phyloP scores from a whole-genome alignment of 1,140 invertebrate genomes.

The Magallana angulata region DNA sequence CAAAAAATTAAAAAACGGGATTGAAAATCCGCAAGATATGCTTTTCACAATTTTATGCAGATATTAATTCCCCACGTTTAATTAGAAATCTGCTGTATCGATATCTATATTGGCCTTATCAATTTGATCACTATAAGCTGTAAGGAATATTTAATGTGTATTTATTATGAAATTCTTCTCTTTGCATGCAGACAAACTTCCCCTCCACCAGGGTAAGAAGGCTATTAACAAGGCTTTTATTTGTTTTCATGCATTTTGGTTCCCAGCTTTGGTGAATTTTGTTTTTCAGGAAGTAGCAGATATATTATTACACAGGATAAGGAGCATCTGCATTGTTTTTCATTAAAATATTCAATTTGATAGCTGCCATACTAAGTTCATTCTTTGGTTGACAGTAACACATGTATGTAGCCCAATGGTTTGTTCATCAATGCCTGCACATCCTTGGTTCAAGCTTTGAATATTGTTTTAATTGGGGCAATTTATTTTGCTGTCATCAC shows the following conservation, averaged over 20 bases:
- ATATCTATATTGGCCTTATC: not conserved
- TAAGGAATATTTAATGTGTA: not conserved
- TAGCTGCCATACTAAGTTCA: no score
- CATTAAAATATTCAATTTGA: no score
- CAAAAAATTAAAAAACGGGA: no score
- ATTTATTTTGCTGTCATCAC: no score
- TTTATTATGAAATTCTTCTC: conserved; percentile 2
- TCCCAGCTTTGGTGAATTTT: not conserved
- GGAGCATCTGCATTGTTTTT: no score
- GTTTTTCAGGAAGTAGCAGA: no score
- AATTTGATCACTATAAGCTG: not conserved
- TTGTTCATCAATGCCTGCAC: not conserved
- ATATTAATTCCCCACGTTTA: no score
- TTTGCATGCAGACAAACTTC: conserved; percentile 34
- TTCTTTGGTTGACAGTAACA: no score
- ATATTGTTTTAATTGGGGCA: not conserved
- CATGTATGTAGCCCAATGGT: no score
- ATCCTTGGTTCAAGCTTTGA: not conserved
- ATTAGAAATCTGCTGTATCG: not conserved
- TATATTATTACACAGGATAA: no score
- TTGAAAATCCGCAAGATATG: no score
- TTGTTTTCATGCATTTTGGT: conserved; percentile 1
- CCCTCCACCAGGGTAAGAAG: conserved; percentile 21
- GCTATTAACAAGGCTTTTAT: not conserved
- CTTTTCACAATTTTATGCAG: no score